Base-by-base conservation (phyloP, 2,797 vertebrate genomes). In the Adrianichthys oophorus region DNA sequence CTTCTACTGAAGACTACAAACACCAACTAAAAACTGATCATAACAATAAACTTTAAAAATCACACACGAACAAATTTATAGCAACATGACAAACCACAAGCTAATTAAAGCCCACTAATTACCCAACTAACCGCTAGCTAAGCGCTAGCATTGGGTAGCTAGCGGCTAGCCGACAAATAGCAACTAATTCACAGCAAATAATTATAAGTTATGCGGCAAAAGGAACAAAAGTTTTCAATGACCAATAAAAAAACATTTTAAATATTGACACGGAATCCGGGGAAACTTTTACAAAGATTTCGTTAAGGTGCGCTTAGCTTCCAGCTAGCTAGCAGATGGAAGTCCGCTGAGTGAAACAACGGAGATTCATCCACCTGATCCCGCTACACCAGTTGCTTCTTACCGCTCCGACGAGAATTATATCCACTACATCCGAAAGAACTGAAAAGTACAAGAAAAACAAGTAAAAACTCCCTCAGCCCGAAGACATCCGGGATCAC, bases 361-460 rank as follows among this genome's bases (percentile, higher is more conserved):
- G 78, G 77, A 72, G 83, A 65, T 52, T 16, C 47, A 83, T 86
- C 80, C 88, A 90, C 89, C 90, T 89, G 89, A 90, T 85, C 84
- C 76, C 79, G 71, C 62, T 56, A 21, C 61, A 21, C 60, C 0
- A 16, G 55, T 76, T 15, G 69, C 65, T 52, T 54, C 87, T 90
- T 87, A 87, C 89, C 86, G 73, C 72, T 24, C 29, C 43, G 24
- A 32, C 65, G 10, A 69, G 40, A 55, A 41, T 46, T 32, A 15
- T 41, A 15, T 16, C 62, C 32, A 52, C 62, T 32, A 48, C 72
- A 52, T 15, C 72, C 64, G 19, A 15, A 8, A 2, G 8, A 55
- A 23, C 1, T 7, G 37, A 6, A 43, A 19, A 59, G 44, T 55
- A n/a, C 4, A 45, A 5, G 32, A 5, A 1, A 60, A 23, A 1